These are phyloP conservation scores for Okapia johnstoni DNA, from an alignment of 2,113 vertebrate genomes.

Conservation along the genomic window DNA sequence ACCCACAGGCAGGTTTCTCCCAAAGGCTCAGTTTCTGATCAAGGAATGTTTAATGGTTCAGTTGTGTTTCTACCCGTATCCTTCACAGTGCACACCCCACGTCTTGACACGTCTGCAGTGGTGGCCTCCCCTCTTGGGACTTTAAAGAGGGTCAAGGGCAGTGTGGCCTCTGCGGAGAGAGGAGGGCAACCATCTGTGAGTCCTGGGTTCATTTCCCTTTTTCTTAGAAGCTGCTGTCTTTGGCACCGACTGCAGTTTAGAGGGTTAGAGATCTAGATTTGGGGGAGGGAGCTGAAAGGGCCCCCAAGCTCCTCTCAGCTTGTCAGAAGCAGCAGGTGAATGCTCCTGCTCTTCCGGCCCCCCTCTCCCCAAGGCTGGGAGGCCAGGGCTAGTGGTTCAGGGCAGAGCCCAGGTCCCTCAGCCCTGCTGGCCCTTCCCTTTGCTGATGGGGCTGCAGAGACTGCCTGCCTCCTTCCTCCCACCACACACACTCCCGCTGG, in stretches of 20 bases:
- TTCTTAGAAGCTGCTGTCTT: fast-evolving
- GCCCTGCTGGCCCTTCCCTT: background rate
- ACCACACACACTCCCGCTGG: background rate
- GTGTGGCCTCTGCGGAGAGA: background rate
- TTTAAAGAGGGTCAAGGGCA: fast-evolving
- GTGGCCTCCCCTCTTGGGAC: background rate
- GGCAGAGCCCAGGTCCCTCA: background rate
- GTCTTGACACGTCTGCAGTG: background rate
- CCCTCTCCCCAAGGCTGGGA: background rate
- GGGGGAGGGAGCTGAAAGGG: background rate
- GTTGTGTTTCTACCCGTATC: background rate
- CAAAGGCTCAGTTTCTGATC: fast-evolving
- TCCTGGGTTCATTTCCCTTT: background rate
- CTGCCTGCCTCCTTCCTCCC: fast-evolving
- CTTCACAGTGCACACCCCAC: fast-evolving
- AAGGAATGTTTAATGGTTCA: background rate
- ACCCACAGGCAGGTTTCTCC: background rate
- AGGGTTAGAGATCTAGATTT: background rate
- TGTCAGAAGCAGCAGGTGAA: background rate
- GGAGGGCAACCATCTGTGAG: background rate
- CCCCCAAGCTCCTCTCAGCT: background rate
- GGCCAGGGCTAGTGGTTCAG: background rate
- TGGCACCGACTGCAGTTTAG: background rate
- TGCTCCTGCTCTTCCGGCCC: background rate
- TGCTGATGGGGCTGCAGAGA: too few relatives aligned